A percentile compares a stretch with the other conserved stretches of the same genome.
Conservation (phyloP, 2,113 vertebrate species). For the Podarcis cretensis region DNA sequence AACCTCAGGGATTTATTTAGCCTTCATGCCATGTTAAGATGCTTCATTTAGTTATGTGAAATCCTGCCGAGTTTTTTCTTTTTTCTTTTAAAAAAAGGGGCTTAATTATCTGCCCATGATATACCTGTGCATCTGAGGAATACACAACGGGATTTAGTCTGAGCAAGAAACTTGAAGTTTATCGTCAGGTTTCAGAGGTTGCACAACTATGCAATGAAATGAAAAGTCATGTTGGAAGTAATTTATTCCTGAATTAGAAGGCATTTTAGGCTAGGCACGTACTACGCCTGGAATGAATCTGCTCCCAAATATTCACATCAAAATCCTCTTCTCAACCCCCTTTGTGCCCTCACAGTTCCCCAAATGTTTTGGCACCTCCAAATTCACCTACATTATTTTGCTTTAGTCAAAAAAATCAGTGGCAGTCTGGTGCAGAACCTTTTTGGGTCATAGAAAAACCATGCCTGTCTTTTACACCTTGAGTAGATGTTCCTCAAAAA, state of each 20-base stretch:
- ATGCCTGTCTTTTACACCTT: neutral
- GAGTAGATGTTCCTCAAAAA: too few species aligned
- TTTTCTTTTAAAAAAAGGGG: conserved; percentile 12
- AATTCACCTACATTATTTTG: neutral
- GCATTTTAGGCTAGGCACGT: neutral
- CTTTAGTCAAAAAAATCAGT: neutral
- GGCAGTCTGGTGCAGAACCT: too few species aligned
- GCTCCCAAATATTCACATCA: neutral
- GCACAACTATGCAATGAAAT: conserved; percentile 31
- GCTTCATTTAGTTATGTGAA: conserved; percentile 77
- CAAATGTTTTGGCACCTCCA: neutral
- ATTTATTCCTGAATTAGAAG: conserved; percentile 59
- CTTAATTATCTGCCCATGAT: conserved; percentile 69
- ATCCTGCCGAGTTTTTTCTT: conserved; percentile 43
- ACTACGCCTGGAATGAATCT: neutral
- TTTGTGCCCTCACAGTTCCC: neutral
- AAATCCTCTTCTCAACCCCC: neutral
- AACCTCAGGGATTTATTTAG: conserved; percentile 58
- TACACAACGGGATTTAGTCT: conserved; percentile 41
- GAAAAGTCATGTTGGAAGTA: conserved; percentile 35
- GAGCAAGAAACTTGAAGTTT: conserved; percentile 58
- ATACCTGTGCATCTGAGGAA: conserved; percentile 49
- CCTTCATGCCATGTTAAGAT: conserved; percentile 62
- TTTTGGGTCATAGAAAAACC: neutral
- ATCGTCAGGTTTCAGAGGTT: conserved; percentile 61